Percentiles rank a stretch among this genome's conserved stretches.
phyloP scores from a whole-genome alignment of 2,888 invertebrate species.

The Uropetala carovei region DNA sequence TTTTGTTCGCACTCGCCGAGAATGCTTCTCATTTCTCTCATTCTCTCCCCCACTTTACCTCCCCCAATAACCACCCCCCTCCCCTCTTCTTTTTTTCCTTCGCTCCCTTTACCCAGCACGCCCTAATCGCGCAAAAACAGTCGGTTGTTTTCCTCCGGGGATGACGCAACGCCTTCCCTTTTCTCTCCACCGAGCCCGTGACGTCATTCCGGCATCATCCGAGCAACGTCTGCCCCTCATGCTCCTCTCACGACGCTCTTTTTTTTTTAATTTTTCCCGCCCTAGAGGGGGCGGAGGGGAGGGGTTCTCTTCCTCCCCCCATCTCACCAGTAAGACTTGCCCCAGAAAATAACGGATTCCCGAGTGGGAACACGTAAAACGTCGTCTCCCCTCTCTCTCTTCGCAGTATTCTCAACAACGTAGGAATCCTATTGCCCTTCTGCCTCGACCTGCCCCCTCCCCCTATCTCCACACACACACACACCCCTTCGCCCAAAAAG shows the following conservation, averaged over 20 bases:
- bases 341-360: neutral
- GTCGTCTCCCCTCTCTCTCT: neutral
- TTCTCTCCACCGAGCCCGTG: neutral
- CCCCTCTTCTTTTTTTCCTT: neutral
- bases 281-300: too few species aligned
- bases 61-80: too few species aligned
- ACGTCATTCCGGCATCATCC: neutral
- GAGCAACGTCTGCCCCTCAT: neutral
- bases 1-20: neutral
- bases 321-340: neutral
- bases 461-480: too few species aligned
- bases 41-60: too few species aligned
- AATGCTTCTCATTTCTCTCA: neutral
- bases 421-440: neutral
- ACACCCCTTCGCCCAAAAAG: neutral
- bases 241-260: too few species aligned
- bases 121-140: conserved; percentile 11
- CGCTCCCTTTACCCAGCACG: neutral
- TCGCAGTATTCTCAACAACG: neutral
- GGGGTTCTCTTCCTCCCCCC: too few species aligned
- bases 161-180: neutral
- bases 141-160: conserved; percentile 10
- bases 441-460: too few species aligned
- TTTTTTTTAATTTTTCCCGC: neutral
- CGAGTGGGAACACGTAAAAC: neutral